Conservation (phyloP, 2,888 invertebrate species). For the Drosophila longiperda region DNA sequence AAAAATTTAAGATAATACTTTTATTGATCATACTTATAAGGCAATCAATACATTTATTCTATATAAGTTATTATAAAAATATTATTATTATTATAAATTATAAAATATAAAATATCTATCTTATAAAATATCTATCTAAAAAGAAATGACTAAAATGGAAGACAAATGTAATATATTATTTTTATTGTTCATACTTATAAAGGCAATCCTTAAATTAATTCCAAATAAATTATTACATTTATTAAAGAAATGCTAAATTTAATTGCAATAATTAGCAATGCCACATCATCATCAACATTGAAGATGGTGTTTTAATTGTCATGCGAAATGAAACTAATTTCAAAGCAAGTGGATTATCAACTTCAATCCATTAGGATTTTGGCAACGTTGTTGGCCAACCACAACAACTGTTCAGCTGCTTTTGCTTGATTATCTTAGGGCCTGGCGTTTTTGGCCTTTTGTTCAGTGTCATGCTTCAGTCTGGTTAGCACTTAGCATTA, state of each 20-base stretch:
- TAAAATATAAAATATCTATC: too few relatives aligned
- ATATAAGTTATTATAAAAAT: background rate
- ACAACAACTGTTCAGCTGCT: constrained; percentile 12
- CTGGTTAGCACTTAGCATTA: constrained; percentile 68
- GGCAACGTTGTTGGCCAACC: constrained; percentile 2
- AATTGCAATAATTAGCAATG: background rate
- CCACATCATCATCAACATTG: background rate
- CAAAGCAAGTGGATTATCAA: constrained; percentile 13
- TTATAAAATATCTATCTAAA: too few relatives aligned
- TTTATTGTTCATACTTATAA: background rate
- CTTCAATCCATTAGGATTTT: constrained; percentile 26
- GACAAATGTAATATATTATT: accelerated
- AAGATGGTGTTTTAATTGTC: background rate
- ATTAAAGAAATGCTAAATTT: background rate
- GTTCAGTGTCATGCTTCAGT: constrained; percentile 54
- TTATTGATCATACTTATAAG: background rate
- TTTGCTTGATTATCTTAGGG: constrained; percentile 12
- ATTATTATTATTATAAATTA: too few relatives aligned
- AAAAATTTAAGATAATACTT: background rate
- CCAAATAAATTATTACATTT: background rate
- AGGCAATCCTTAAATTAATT: background rate
- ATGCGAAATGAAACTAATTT: constrained; percentile 2
- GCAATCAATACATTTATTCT: background rate
- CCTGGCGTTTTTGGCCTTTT: constrained; percentile 44
- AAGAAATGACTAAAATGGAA: background rate